A percentile compares a stretch with the other conserved stretches of the same genome.
Evolutionary conservation across 2,888 invertebrate species (phyloP).

Genomic region (Platynereis dumerilii): DNA sequence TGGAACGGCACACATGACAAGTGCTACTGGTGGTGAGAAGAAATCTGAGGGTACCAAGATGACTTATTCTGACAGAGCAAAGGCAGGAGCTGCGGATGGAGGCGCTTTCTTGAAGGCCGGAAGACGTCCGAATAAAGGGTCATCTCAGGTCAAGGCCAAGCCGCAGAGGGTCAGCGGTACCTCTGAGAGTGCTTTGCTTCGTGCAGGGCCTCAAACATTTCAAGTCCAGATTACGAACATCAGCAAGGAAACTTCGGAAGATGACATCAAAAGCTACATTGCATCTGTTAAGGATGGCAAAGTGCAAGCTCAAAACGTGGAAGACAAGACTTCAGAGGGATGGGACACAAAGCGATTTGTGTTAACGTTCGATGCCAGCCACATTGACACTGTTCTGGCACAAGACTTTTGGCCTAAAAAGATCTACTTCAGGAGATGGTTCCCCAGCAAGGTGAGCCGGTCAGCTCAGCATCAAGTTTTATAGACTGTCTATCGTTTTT

Average conservation of each 20-base stretch:
- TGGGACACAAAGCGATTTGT: conserved; percentile 3
- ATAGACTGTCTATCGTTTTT: no score
- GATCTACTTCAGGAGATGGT: background rate
- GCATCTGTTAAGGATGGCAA: background rate
- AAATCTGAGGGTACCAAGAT: no score
- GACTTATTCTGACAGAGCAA: no score
- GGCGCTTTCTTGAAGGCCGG: background rate
- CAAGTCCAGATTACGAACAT: no score
- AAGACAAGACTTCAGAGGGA: background rate
- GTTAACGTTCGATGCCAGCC: background rate
- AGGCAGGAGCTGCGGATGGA: no score
- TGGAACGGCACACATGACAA: background rate
- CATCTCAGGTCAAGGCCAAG: background rate
- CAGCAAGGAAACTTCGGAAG: background rate
- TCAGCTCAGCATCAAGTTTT: no score
- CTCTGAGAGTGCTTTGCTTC: no score
- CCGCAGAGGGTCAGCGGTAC: background rate
- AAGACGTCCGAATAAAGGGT: background rate
- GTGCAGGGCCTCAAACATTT: no score
- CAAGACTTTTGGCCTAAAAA: background rate
- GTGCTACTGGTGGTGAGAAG: background rate
- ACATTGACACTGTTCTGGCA: no score
- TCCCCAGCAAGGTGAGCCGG: background rate
- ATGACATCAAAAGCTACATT: no score
- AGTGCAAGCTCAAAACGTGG: background rate